These are phyloP conservation scores for Germaria angustata DNA, from an alignment of 2,888 invertebrate genomes.

Conservation along the genomic window DNA sequence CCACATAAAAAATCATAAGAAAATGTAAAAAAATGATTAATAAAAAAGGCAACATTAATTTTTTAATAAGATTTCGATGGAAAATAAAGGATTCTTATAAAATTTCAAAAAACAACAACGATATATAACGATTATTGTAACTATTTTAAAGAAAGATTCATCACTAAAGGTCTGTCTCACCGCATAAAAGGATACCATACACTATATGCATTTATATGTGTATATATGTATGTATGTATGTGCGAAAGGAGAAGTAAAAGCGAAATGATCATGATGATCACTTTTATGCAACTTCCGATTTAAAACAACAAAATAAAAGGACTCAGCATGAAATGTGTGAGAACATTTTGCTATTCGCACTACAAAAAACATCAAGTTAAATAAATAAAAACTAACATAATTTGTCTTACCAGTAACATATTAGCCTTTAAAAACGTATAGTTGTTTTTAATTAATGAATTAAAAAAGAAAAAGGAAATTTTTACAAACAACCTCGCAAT, in stretches of 20 bases:
- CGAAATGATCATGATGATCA: slow-evolving; percentile 52
- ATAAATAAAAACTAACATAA: not conserved
- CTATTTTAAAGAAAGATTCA: slow-evolving; percentile 19
- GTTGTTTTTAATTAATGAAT: too few relatives aligned
- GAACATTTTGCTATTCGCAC: slow-evolving; percentile 77
- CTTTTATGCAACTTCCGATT: slow-evolving; percentile 64
- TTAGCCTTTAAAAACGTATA: not conserved
- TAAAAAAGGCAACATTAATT: slow-evolving; percentile 77
- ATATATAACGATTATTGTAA: slow-evolving; percentile 43
- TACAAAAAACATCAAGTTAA: not conserved
- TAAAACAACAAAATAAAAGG: slow-evolving; percentile 29
- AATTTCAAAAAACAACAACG: slow-evolving; percentile 11
- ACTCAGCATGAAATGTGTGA: slow-evolving; percentile 77
- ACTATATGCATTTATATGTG: too few relatives aligned
- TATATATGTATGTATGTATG: not conserved
- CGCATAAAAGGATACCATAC: not conserved
- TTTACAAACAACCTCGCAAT: too few relatives aligned
- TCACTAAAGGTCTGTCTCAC: slow-evolving; percentile 11
- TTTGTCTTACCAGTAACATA: not conserved
- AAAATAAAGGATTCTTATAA: slow-evolving; percentile 51
- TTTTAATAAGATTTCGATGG: slow-evolving; percentile 66
- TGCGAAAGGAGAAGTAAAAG: slow-evolving; percentile 42
- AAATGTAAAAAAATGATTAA: slow-evolving; percentile 59
- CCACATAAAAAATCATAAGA: slow-evolving; percentile 74
- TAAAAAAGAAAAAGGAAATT: too few relatives aligned